phyloP scores from a whole-genome alignment of 2,113 vertebrate genomes.

The Forbesichthys papilliferus region DNA sequence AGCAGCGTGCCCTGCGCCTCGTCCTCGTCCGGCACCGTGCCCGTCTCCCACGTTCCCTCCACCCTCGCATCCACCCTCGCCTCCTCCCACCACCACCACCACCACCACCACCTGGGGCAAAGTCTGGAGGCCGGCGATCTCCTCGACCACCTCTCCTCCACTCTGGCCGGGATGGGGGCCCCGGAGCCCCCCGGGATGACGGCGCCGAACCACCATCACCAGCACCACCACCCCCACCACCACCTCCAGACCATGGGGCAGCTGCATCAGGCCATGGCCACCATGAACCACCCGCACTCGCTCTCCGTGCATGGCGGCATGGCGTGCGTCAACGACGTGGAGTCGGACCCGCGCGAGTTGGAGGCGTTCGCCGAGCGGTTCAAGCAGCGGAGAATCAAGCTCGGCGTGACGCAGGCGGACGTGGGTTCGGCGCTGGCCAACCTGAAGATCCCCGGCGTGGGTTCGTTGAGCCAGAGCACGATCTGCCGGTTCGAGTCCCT shows the following conservation, averaged over 20 bases:
- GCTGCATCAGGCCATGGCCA: conserved; percentile 87
- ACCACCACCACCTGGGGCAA: conserved; percentile 82
- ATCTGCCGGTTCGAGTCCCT: conserved; percentile 96
- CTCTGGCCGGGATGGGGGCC: conserved; percentile 84
- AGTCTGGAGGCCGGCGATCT: conserved; percentile 86
- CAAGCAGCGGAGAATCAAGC: conserved; percentile 90
- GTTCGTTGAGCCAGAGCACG: conserved; percentile 93
- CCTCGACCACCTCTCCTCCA: conserved; percentile 88
- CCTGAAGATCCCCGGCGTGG: conserved; percentile 92
- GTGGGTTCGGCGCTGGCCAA: conserved; percentile 89
- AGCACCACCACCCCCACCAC: conserved; percentile 15
- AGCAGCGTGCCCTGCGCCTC: conserved; percentile 89
- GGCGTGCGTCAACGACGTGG: conserved; percentile 84
- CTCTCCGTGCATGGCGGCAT: conserved; percentile 82
- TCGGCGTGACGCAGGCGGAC: conserved; percentile 91
- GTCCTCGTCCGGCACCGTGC: conserved; percentile 78
- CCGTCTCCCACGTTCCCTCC: conserved; percentile 82
- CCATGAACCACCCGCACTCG: conserved; percentile 82
- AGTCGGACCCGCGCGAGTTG: conserved; percentile 90
- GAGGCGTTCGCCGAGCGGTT: conserved; percentile 92
- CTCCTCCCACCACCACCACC: conserved; percentile 78
- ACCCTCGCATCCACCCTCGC: conserved; percentile 72
- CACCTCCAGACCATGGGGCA: conserved; percentile 83
- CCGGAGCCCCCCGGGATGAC: conserved; percentile 81
- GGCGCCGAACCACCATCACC: conserved; percentile 58